Base-by-base conservation (phyloP, 2,888 invertebrate species). In the Tinea trinotella region DNA sequence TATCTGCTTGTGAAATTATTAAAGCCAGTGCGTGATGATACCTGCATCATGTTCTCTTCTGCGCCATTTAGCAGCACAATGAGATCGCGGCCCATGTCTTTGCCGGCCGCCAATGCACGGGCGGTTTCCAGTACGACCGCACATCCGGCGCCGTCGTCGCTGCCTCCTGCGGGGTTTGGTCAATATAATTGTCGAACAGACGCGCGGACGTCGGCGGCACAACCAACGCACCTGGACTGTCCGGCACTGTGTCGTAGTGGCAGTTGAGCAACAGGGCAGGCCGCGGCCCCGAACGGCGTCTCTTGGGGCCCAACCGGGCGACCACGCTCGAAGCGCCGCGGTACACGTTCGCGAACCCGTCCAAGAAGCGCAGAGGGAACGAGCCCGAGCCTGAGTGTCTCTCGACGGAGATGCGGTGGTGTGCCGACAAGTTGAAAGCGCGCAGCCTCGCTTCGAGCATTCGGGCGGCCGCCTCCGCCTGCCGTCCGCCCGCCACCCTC, bases 61-160 rank as follows among this genome's bases (percentile, higher is more conserved):
- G 95, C 97, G 57, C 96, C 96, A 79, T 96, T 96, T 75, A 96
- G 93, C 59, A 96, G 88, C 76, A 96, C 92, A 60, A 97, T 87
- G 58, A 94, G 89, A 75, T 91, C 92, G 78, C 93, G 92, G 54
- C 88, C 88, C 58, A 95, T 86, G 60, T 91, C 86, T 55, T 85
- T 77, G 2, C 50, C 50, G 7, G 78, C 71, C 22, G 91, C 88
- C 62, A 94, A 84, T 55, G 93, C 91, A 60, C 93, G 88, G 64
- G 95, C 70, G 59, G 91, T 88, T 82, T 96, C 96, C 74, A 96
- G 80, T 93, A 95, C 91, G 59, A 95, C 92, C 30, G 93, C 93
- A 83, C 96, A 96, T 55, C 93, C 94, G 34, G 95, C 94, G 57
- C 91, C 94, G 84, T 96, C 94, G 77, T 97, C 96, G 65, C 95